These are phyloP conservation scores for Exephanes ischioxanthus DNA, from an alignment of 2,888 invertebrate species.

Conservation along the genomic window DNA sequence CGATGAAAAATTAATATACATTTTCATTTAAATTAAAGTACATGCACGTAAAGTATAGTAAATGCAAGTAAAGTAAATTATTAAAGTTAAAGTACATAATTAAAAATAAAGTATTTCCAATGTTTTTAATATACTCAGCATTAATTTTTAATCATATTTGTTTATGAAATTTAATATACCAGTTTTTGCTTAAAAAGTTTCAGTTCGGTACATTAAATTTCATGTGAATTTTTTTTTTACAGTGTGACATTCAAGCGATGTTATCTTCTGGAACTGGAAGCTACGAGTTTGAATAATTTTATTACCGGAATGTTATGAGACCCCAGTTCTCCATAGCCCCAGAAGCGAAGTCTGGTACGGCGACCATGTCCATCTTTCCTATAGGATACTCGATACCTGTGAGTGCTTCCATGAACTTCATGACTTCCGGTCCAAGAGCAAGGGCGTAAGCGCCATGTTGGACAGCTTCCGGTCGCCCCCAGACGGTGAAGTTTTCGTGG, in stretches of 20 bases:
- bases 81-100: no score
- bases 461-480: conserved; percentile 76
- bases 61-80: no score
- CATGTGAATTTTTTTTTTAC: no score
- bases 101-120: no score
- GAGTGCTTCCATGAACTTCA: conserved; percentile 86
- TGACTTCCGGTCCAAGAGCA: conserved; percentile 84
- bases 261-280: not conserved
- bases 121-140: no score
- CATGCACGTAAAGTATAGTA: no score
- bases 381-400: conserved; percentile 89
- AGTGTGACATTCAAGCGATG: not conserved
- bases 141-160: no score
- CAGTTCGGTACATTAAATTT: no score
- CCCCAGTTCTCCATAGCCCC: conserved; percentile 99
- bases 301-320: conserved; percentile 88
- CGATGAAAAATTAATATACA: no score
- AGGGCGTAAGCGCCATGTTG: conserved; percentile 77
- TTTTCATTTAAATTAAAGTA: no score
- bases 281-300: not conserved
- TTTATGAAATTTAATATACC: no score
- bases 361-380: conserved; percentile 93
- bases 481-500: conserved; percentile 84
- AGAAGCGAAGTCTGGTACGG: conserved; percentile 93
- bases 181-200: no score